These are phyloP conservation scores for Meliscaeva auricollis DNA, from an alignment of 2,888 invertebrate genomes.

Conservation along the genomic window DNA sequence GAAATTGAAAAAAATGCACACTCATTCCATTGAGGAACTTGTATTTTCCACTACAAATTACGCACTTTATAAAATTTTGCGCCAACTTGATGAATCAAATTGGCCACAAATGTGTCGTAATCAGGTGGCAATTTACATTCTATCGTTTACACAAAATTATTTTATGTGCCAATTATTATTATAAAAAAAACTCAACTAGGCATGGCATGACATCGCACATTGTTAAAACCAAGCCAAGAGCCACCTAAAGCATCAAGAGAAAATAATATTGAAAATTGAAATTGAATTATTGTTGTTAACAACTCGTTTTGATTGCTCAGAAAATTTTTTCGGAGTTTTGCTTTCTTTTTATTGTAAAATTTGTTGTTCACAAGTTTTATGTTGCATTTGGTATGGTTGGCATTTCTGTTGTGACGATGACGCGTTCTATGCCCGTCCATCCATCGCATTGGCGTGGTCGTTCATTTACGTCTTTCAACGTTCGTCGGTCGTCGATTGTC, in stretches of 20 bases:
- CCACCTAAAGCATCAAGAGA: constrained; percentile 35
- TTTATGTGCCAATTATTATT: constrained; percentile 47
- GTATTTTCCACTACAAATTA: not conserved
- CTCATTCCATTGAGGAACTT: not conserved
- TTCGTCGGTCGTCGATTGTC: constrained; percentile 14
- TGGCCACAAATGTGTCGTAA: not conserved
- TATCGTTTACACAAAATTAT: constrained; percentile 6
- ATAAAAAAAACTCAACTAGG: constrained; percentile 40
- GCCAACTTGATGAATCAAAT: constrained; percentile 1
- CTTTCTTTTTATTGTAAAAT: constrained; percentile 49
- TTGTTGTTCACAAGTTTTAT: constrained; percentile 11
- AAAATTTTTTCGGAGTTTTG: constrained; percentile 43
- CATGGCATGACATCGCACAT: constrained; percentile 12
- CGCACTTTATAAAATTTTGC: not conserved
- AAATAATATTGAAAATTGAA: constrained; percentile 47
- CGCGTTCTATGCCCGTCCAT: not conserved
- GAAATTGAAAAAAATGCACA: too few relatives aligned
- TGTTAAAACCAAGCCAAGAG: not conserved
- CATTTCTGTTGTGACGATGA: constrained; percentile 18
- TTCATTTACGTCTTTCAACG: not conserved
- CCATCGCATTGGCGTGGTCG: too few relatives aligned
- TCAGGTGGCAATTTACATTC: not conserved
- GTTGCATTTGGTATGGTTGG: constrained; percentile 26
- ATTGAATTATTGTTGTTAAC: constrained; percentile 53
- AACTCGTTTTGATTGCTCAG: constrained; percentile 35